Conservation (phyloP, 2,797 vertebrate genomes). For the Chaetophractus vellerosus region DNA sequence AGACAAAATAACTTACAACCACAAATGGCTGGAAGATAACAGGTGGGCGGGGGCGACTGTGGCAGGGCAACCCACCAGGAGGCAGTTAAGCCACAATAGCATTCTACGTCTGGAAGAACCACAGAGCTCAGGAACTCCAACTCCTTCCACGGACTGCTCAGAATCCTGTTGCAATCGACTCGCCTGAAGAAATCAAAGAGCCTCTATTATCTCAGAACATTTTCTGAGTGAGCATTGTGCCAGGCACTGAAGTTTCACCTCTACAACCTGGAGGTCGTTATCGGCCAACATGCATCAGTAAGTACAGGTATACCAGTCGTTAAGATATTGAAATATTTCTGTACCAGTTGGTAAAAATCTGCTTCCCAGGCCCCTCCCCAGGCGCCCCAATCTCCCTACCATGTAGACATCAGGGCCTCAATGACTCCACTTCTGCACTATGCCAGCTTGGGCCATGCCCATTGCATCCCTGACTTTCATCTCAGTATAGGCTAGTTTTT, state of each 20-base stretch:
- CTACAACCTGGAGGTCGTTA: neutral
- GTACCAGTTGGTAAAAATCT: neutral
- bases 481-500: neutral
- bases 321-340: slow-evolving; percentile 11
- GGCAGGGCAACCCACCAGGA: neutral
- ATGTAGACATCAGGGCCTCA: neutral
- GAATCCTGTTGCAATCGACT: neutral
- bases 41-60: neutral
- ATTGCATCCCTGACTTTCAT: neutral
- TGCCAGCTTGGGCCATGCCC: neutral
- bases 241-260: neutral
- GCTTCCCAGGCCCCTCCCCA: neutral
- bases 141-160: neutral
- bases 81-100: neutral
- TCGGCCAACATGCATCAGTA: neutral
- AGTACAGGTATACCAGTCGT: neutral
- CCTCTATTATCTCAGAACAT: neutral
- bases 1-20: neutral
- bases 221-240: neutral
- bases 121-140: neutral
- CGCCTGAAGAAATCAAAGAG: neutral
- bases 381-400: neutral
- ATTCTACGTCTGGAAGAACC: neutral
- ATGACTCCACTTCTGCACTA: neutral
- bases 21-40: neutral